Conservation (phyloP, 2,797 vertebrate species). For the Lepus oiostolus region DNA sequence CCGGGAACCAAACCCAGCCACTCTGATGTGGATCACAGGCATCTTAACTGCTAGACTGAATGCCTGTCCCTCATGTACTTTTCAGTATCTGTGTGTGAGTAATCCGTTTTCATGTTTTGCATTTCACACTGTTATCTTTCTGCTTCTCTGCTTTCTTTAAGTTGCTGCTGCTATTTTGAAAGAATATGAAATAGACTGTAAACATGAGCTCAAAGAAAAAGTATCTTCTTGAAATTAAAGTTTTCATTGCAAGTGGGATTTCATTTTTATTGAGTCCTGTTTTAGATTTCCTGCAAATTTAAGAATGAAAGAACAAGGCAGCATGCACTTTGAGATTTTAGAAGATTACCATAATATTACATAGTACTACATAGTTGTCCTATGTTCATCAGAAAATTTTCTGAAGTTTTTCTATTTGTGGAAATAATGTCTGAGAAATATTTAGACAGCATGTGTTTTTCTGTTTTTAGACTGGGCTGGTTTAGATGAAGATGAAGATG, state of each 20-base stretch:
- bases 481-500: slow-evolving; percentile 98
- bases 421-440: slow-evolving; percentile 48
- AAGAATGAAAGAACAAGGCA: slow-evolving; percentile 35
- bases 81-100: slow-evolving; percentile 19
- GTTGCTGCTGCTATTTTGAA: slow-evolving; percentile 39
- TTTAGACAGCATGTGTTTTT: slow-evolving; percentile 67
- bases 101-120: slow-evolving; percentile 28
- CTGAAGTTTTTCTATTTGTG: slow-evolving; percentile 55
- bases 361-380: slow-evolving; percentile 48
- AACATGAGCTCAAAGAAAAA: slow-evolving; percentile 53
- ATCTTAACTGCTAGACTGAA: no score
- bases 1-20: no score
- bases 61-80: no score
- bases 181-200: slow-evolving; percentile 14
- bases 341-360: not conserved
- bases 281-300: slow-evolving; percentile 57
- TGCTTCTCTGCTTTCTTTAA: slow-evolving; percentile 4
- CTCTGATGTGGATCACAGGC: no score
- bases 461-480: slow-evolving; percentile 95
- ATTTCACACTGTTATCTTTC: not conserved
- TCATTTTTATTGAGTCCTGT: slow-evolving; percentile 24
- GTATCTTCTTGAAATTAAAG: slow-evolving; percentile 36
- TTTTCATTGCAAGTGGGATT: slow-evolving; percentile 40
- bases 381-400: slow-evolving; percentile 11
- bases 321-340: slow-evolving; percentile 33